Base-by-base conservation (phyloP, 1,140 invertebrate species). In the Latrodectus geometricus region DNA sequence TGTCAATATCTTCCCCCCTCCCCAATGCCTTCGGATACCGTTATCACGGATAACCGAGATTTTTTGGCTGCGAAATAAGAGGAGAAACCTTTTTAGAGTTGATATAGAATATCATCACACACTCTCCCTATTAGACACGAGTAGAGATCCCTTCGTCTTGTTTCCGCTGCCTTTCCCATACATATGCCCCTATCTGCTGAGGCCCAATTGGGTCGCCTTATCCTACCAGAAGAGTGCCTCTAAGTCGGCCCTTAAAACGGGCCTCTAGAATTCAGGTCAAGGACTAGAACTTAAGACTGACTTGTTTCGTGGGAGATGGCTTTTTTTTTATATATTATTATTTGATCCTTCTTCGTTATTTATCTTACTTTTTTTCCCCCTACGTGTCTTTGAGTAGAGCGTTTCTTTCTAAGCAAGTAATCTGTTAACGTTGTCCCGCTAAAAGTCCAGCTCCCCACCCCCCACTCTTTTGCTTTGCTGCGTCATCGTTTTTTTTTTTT, bases 41-140 rank as follows among this genome's bases (percentile, higher is more conserved):
- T 15, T 69, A 23, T 2, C 12, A n/a, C 21, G 17, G 20, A n/a
- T 20, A n/a, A 69, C 20, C 54, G 54, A 70, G 11, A 70, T 12
- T 23, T 9, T 12, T n/a, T 5, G 12, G 12, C 52, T 72, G 48
- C 70, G 72, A 21, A n/a, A 73, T 35, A 74, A 48, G 70, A 74
- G 70, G 56, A 83, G 66, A 70, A 74, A 74, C 80, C 21, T 75
- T 61, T 84, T 68, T 76, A 56, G 76, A 54, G 73, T 74, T 75
- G 73, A 49, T 78, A 73, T 78, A 70, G 74, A 86, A 86, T 86
- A 86, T 86, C 83, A 77, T 70, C 83, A 86, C 74, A 84, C 80
- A 74, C 81, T 35, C 80, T 56, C 61, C 70, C 81, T 66, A 74
- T 50, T 74, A 77, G 75, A 78, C 83, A 85, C 83, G 75, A 14